A percentile compares a stretch with the other conserved stretches of the same genome.
These are phyloP conservation scores for Hylaea fasciaria DNA, from an alignment of 2,888 invertebrate genomes.

Conservation along the genomic window DNA sequence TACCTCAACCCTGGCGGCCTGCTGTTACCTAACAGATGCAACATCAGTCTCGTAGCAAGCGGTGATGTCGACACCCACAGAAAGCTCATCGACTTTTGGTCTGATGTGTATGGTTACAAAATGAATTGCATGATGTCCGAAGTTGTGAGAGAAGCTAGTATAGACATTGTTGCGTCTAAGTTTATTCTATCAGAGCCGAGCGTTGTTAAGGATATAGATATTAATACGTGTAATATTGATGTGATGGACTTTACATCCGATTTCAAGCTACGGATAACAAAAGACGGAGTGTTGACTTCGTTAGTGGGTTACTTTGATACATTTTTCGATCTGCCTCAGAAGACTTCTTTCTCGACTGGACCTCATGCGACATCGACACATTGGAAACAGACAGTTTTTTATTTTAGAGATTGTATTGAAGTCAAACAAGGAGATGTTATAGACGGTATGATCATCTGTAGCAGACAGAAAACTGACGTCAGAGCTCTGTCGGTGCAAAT, in stretches of 20 bases:
- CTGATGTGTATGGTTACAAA: constrained; percentile 96
- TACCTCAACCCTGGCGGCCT: constrained; percentile 90
- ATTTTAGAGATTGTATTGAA: constrained; percentile 89
- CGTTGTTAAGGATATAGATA: constrained; percentile 89
- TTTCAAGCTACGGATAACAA: constrained; percentile 87
- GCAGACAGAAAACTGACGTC: constrained; percentile 89
- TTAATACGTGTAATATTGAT: constrained; percentile 88
- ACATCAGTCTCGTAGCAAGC: constrained; percentile 91
- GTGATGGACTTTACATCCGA: constrained; percentile 89
- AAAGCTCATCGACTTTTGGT: constrained; percentile 93
- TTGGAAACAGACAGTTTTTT: constrained; percentile 98
- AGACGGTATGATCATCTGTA: constrained; percentile 89
- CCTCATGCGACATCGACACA: constrained; percentile 91
- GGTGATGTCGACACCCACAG: constrained; percentile 90
- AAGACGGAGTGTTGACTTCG: constrained; percentile 89
- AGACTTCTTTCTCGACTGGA: constrained; percentile 90
- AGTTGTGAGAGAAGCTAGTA: constrained; percentile 89
- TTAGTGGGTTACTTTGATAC: constrained; percentile 97
- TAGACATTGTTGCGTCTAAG: constrained; percentile 81
- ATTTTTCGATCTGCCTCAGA: constrained; percentile 89
- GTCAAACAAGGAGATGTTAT: constrained; percentile 88
- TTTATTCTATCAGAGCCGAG: constrained; percentile 88
- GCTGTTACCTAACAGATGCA: constrained; percentile 93
- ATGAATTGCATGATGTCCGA: constrained; percentile 96
- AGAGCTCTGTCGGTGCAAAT: constrained; percentile 90